Base-by-base conservation (phyloP, 2,797 vertebrate species). In the Columba guinea region DNA sequence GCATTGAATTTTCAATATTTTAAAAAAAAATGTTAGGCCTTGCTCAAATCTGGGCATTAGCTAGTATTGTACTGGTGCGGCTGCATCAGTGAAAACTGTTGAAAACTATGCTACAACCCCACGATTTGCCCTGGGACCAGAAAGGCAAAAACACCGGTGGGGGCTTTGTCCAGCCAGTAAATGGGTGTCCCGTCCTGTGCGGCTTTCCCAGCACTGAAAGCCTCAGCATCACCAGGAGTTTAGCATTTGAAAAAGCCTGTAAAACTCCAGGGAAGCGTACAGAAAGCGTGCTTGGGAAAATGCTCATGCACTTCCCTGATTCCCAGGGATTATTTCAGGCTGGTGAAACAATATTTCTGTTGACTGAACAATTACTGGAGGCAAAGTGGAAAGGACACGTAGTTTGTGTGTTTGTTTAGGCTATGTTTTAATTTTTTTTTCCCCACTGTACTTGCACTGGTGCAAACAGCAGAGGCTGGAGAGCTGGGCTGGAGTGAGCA, bases 291-390 rank as follows among this genome's bases (percentile, higher is more conserved):
- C 56, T 69, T 1, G 2, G 69, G 49, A 51, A 91, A 93, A 87
- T 41, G 79, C 64, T 90, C 48, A 15, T 48, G 48, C 87, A 41
- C 82, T 91, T 62, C 83, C 46, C 48, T 89, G 83, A 21, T 56
- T 94, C 65, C 35, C n/a, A 27, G 51, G 77, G 77, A 91, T 94
- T 94, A 78, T 80, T 94, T 94, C 94, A 90, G 83, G 68, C 89
- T 87, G 71, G 55, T 80, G 76, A 90, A 95, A 95, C 0, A 4
- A 58, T 86, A 48, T 84, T 94, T 76, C 94, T 86, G 58, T 94
- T 86, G 79, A 88, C 83, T 83, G 85, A 89, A 87, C 87, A 89
- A 83, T 94, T 87, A 76, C 63, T 58, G 59, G 76, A 88, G 58
- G 48, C 1, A 1, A 92, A 94, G 74, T 56, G 59, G 78, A 91